These are phyloP conservation scores for Epinotia demarniana DNA, from an alignment of 2,888 invertebrate species.

Conservation along the genomic window DNA sequence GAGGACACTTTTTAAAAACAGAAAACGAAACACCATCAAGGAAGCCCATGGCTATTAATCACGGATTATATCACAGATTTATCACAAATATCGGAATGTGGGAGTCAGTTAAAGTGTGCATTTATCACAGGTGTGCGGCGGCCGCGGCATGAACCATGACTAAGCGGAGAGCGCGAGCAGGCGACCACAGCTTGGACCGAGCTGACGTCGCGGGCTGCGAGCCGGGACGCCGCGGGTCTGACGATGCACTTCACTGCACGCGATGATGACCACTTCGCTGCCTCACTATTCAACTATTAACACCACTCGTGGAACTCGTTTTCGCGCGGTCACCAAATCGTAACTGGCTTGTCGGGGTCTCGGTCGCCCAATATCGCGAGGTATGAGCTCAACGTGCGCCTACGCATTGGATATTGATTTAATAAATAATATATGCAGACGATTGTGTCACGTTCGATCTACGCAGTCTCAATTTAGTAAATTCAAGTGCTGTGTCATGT, in stretches of 20 bases:
- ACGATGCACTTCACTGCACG: constrained; percentile 58
- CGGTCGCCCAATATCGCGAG: constrained; percentile 9
- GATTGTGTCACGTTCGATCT: not conserved
- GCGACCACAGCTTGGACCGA: constrained; percentile 49
- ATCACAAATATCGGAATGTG: constrained; percentile 43
- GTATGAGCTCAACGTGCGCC: constrained; percentile 44
- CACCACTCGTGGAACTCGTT: constrained; percentile 14
- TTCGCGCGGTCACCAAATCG: constrained; percentile 13
- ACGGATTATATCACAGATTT: constrained; percentile 47
- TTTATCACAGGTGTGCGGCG: constrained; percentile 65
- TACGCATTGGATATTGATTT: constrained; percentile 41
- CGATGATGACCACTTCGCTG: constrained; percentile 48
- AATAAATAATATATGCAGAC: constrained; percentile 32
- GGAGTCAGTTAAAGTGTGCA: constrained; percentile 51
- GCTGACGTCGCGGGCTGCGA: constrained; percentile 46
- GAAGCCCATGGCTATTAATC: constrained; percentile 47
- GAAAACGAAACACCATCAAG: constrained; percentile 46
- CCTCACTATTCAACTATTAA: constrained; percentile 8
- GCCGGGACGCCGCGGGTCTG: constrained; percentile 2
- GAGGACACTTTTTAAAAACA: constrained; percentile 48
- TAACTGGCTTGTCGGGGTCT: constrained; percentile 19
- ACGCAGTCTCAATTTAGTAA: not conserved
- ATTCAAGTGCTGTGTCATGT: not conserved
- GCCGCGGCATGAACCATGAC: constrained; percentile 67
- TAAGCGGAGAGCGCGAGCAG: constrained; percentile 67